phyloP scores from a whole-genome alignment of 2,797 vertebrate species.

The Diplodus puntazzo region DNA sequence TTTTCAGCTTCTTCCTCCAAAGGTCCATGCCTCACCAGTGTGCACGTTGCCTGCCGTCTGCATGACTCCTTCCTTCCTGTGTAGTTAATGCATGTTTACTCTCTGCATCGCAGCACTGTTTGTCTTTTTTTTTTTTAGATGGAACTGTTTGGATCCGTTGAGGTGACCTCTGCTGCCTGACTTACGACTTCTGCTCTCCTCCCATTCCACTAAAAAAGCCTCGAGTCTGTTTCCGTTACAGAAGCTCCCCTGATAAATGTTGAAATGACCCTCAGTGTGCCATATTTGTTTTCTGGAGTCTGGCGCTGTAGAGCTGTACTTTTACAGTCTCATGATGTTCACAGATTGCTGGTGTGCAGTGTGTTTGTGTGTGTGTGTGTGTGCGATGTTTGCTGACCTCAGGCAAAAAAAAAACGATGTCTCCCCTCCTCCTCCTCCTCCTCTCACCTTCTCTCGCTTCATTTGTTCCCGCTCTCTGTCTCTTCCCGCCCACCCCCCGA shows the following conservation, averaged over 20 bases:
- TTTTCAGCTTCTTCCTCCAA: constrained; percentile 42
- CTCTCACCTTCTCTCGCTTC: constrained; percentile 68
- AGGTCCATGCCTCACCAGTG: constrained; percentile 20
- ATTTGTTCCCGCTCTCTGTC: constrained; percentile 64
- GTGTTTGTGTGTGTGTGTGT: constrained; percentile 24
- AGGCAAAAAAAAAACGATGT: constrained; percentile 40
- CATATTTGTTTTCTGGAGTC: constrained; percentile 28
- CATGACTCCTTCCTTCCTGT: constrained; percentile 45
- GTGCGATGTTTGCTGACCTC: constrained; percentile 46
- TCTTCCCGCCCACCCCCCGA: constrained; percentile 75
- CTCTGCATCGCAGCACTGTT: constrained; percentile 32
- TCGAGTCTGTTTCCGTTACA: constrained; percentile 51
- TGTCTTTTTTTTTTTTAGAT: constrained; percentile 31
- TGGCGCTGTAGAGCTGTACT: constrained; percentile 34
- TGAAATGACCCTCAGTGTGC: constrained; percentile 36
- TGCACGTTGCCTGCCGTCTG: constrained; percentile 60
- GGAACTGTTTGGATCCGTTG: constrained; percentile 36
- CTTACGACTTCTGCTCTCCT: constrained; percentile 34
- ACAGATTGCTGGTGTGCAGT: constrained; percentile 46
- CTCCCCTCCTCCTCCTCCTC: constrained; percentile 12
- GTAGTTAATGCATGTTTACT: constrained; percentile 56
- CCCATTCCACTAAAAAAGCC: constrained; percentile 27
- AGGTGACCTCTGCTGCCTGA: constrained; percentile 32
- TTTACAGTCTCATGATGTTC: constrained; percentile 41
- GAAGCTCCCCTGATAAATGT: constrained; percentile 40